Base-by-base conservation (phyloP, 1,140 invertebrate genomes). In the Drosophila paulistorum region DNA sequence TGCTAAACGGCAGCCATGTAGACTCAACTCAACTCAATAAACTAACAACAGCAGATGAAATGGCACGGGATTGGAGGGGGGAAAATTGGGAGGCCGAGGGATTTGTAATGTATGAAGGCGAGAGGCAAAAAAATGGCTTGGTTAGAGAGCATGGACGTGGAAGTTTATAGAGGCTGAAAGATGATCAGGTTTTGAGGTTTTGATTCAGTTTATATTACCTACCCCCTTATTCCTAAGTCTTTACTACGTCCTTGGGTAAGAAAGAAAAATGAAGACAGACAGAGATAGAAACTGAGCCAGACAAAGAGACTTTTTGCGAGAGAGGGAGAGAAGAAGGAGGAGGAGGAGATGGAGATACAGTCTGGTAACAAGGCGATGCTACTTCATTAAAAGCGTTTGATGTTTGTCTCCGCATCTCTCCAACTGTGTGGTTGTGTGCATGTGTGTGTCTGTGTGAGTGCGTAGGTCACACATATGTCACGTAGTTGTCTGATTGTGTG, bases 371-470 rank as follows among this genome's bases (percentile, higher is more conserved):
- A 80, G 60, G 45, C 57, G 33, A 65, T 55, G 68, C 57, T 65
- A 75, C 77, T 80, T 81, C 78, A 81, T 80, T 80, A 81, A 80
- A 68, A 81, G 23, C 39, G 57, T 68, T 77, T 68, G 59, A 55
- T 71, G 68, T 76, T 33, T 63, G 17, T 51, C 17, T 20, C 41
- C 33, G 30, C 55, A 45, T 14, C 60, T 54, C 60, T 41, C 10
- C 66, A 10, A 42, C 57, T 62, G 23, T 42, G 23, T 30, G 23
- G 60, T 23, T 62, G 14, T 42, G 33, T 42, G 37, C 0, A 7
- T 55, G 37, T 13, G 37, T 42, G n/a, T 51, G 26, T 11, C 23
- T 17, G 74, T 41, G 20, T 41, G 60, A 51, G 14, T 60, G 10
- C 37, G 5, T 60, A 45, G 39, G 39, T 62, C 26, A 42, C 54